phyloP scores from a whole-genome alignment of 2,797 vertebrate genomes.

The Pipistrellus nathusii region DNA sequence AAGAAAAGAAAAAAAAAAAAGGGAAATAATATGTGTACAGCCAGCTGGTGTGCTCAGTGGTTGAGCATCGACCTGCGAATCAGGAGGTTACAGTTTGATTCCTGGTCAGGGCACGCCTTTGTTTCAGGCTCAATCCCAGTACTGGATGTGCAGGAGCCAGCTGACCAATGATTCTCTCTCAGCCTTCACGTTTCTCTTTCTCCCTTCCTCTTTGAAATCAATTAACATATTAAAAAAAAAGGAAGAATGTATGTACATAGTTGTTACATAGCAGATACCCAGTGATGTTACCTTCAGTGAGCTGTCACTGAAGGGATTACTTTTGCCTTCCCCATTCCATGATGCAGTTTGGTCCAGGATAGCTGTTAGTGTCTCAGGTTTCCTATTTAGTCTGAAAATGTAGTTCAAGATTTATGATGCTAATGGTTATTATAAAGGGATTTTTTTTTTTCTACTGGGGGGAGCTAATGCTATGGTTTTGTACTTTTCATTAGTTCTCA shows the following conservation, averaged over 20 bases:
- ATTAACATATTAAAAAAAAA: neutral
- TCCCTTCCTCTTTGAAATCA: too few species aligned
- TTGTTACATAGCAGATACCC: slow-evolving; percentile 13
- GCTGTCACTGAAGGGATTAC: slow-evolving; percentile 49
- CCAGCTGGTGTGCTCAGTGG: too few species aligned
- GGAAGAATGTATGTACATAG: neutral
- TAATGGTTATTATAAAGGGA: slow-evolving; percentile 60
- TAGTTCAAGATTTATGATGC: slow-evolving; percentile 43
- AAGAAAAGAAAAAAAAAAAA: too few species aligned
- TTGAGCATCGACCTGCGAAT: too few species aligned
- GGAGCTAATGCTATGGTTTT: slow-evolving; percentile 28
- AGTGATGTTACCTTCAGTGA: slow-evolving; percentile 39
- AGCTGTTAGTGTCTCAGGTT: slow-evolving; percentile 54
- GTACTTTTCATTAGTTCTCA: slow-evolving; percentile 63
- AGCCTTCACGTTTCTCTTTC: too few species aligned
- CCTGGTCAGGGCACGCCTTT: too few species aligned
- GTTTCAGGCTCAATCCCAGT: too few species aligned
- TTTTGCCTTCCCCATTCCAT: slow-evolving; percentile 37
- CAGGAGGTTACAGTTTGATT: too few species aligned
- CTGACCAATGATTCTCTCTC: too few species aligned
- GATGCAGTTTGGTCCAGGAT: slow-evolving; percentile 3
- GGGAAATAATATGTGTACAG: too few species aligned
- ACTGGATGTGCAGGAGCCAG: too few species aligned
- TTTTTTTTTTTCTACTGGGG: slow-evolving; percentile 10
- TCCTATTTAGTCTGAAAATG: slow-evolving; percentile 60